These are phyloP conservation scores for Propithecus coquereli DNA, from an alignment of 2,113 vertebrate genomes.

Conservation along the genomic window DNA sequence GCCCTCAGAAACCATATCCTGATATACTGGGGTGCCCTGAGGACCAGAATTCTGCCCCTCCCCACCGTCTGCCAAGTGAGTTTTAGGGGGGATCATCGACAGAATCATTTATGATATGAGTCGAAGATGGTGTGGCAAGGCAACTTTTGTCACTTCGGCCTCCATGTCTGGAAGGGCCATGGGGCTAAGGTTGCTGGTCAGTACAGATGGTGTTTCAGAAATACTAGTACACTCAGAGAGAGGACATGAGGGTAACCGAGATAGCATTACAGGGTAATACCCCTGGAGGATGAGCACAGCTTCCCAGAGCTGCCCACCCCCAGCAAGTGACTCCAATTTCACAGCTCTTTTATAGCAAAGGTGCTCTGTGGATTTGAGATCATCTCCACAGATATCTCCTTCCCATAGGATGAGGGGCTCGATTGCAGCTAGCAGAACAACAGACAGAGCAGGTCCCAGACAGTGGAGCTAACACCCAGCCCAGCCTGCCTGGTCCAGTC, in stretches of 20 bases:
- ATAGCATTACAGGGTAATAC: neutral
- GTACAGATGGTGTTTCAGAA: conserved; percentile 6
- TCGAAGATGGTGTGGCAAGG: neutral
- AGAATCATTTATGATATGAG: neutral
- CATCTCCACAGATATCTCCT: neutral
- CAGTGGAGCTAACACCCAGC: neutral
- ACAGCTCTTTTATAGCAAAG: neutral
- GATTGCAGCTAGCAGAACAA: neutral
- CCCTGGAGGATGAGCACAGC: neutral
- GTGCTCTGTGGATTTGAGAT: neutral
- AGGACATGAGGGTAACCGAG: neutral
- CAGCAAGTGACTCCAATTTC: neutral
- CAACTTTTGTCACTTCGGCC: conserved; percentile 7
- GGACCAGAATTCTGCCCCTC: neutral
- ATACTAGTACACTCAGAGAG: neutral
- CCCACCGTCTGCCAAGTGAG: neutral
- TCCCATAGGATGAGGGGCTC: neutral
- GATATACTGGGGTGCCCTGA: neutral
- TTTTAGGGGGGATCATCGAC: neutral
- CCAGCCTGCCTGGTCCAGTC: neutral
- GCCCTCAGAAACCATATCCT: conserved; percentile 7
- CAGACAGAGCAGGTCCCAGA: neutral
- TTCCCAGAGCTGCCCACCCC: neutral
- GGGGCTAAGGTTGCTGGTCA: neutral
- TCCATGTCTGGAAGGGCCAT: neutral